Percentiles rank a stretch among this genome's conserved stretches.
phyloP scores from a whole-genome alignment of 2,797 vertebrate genomes.

The Astyanax mexicanus region DNA sequence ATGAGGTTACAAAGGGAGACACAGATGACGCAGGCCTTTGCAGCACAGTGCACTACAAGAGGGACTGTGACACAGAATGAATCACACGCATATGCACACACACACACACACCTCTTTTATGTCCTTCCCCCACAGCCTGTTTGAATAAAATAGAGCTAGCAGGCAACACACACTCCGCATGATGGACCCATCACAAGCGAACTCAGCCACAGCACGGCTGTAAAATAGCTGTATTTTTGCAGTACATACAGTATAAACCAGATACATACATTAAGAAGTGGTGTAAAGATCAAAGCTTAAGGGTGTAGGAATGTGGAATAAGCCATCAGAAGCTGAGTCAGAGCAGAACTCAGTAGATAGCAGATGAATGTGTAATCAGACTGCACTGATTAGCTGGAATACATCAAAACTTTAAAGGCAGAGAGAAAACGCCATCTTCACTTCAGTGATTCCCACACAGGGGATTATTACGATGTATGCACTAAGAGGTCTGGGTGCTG shows the following conservation, averaged over 20 bases:
- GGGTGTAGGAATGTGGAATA: neutral
- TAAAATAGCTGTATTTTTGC: neutral
- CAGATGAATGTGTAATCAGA: neutral
- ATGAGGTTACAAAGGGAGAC: constrained; percentile 4
- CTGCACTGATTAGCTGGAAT: neutral
- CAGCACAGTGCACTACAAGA: neutral
- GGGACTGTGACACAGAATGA: constrained; percentile 18
- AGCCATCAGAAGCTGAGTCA: neutral
- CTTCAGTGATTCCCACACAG: neutral
- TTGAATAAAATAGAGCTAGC: neutral
- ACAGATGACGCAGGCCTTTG: constrained; percentile 1
- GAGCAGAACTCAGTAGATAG: neutral
- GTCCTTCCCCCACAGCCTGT: neutral
- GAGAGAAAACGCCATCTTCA: neutral
- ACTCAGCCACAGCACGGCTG: neutral
- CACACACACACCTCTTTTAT: neutral
- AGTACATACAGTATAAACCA: neutral
- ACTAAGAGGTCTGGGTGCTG: too few species aligned
- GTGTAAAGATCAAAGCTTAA: too few species aligned
- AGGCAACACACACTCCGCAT: neutral
- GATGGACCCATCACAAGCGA: neutral
- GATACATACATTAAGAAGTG: too few species aligned
- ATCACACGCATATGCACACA: neutral
- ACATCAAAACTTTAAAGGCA: constrained; percentile 21
- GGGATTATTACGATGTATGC: constrained; percentile 2